Evolutionary conservation across 2,113 vertebrate species (phyloP), one percentile per base, ranked within the genome.

Genomic region (Thermophis baileyi): DNA sequence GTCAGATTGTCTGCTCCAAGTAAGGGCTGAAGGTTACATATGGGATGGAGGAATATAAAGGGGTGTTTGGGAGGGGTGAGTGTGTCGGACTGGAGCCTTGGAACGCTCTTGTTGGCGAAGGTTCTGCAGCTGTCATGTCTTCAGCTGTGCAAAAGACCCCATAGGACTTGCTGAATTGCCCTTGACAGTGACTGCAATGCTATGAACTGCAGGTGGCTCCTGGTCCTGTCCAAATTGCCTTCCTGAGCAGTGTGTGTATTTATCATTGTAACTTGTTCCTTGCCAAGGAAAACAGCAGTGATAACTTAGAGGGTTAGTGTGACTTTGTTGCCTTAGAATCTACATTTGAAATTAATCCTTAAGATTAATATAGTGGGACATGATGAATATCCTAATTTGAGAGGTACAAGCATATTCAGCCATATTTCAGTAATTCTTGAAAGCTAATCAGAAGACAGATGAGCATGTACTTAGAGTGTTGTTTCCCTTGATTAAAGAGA

Each of bases 181-280:
- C 94, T 97, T 91, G 94, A 92, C 63, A 93, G 96, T 92, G 91
- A 96, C 96, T 95, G 81, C 53, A 63, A 94, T 87, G 93, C 95
- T 97, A 93, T 97, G 95, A 98, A 96, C 97, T 97, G 96, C 98
- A 98, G 98, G 98, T 98, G 98, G 97, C 96, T 97, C 94, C 89
- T 86, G 91, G 94, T 96, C 95, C 91, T 95, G 94, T 96, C 95
- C 96, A 95, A 94, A 94, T 97, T 94, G 89, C 96, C 55, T 95
- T 97, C 94, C 93, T 74, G 93, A 96, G 88, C 3, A 30, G 85
- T 95, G 93, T 44, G 91, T 85, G 74, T 60, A 53, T 92, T 93
- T 95, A 94, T 97, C 96, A 92, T 54, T 94, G 87, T 89, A 95
- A 55, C 44, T 14, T 94, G 92, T 89, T 93, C 53, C 40, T 94